Percentiles rank a stretch among this genome's conserved stretches.
phyloP scores from a whole-genome alignment of 2,888 invertebrate species.

The Drosophila lutescens region DNA sequence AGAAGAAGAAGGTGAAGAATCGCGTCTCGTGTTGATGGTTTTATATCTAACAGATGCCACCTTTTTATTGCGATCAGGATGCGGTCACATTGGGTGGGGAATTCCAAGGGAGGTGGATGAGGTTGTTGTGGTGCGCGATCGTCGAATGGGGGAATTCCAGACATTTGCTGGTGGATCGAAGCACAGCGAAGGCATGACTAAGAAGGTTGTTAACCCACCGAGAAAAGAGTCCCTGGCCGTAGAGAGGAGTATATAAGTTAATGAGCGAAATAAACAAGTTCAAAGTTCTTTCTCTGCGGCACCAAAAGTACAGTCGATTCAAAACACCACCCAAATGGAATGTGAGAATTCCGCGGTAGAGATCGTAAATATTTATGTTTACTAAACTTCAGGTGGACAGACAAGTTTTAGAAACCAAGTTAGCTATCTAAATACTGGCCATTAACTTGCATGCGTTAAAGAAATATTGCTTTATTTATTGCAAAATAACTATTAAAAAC shows the following conservation, averaged over 20 bases:
- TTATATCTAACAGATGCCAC: constrained; percentile 73
- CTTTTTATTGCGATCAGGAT: constrained; percentile 35
- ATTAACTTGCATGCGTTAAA: no score
- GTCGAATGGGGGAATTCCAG: constrained; percentile 20
- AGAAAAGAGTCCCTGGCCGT: constrained; percentile 1
- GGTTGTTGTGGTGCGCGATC: constrained; percentile 26
- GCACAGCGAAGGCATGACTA: constrained; percentile 21
- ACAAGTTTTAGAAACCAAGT: background rate
- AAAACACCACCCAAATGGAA: constrained; percentile 1
- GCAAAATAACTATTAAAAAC: no score
- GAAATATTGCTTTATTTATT: no score
- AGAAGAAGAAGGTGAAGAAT: constrained; percentile 12
- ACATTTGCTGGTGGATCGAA: constrained; percentile 10
- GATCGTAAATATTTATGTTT: background rate
- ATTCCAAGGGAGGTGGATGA: constrained; percentile 1
- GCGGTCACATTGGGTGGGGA: constrained; percentile 13
- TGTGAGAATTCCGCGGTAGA: background rate
- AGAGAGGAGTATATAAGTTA: constrained; percentile 1
- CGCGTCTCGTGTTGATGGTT: constrained; percentile 69
- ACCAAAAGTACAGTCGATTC: constrained; percentile 9
- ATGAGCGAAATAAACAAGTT: constrained; percentile 15
- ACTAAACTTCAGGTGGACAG: background rate
- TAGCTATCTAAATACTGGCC: no score
- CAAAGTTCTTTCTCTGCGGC: constrained; percentile 14
- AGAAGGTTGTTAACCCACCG: constrained; percentile 29